These are phyloP conservation scores for Meloidogyne chitwoodi DNA, from an alignment of 1,140 invertebrate genomes.

Conservation along the genomic window DNA sequence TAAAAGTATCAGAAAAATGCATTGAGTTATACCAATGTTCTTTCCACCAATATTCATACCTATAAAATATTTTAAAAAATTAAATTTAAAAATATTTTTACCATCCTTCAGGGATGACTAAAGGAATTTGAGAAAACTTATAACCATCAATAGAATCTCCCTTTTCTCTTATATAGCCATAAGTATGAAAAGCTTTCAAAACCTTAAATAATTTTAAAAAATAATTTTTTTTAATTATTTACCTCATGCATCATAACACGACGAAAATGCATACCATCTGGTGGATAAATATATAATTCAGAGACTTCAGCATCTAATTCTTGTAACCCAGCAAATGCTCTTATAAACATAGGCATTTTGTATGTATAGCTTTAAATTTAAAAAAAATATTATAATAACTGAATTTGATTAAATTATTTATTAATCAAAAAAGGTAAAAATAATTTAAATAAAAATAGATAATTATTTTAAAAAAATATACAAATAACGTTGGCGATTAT, in stretches of 20 bases:
- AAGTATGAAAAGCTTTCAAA: neutral
- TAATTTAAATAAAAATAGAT: neutral
- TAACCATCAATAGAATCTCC: neutral
- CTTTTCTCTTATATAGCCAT: neutral
- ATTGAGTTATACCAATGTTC: neutral
- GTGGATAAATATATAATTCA: conserved; percentile 52
- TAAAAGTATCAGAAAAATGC: neutral
- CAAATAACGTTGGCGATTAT: conserved; percentile 8
- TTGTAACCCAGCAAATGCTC: conserved; percentile 27
- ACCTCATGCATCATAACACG: conserved; percentile 53
- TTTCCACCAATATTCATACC: neutral
- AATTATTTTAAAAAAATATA: conserved; percentile 1
- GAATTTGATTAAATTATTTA: too few species aligned
- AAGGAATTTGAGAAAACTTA: neutral
- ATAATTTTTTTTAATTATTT: neutral
- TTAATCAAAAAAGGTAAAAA: too few species aligned
- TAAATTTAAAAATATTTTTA: neutral
- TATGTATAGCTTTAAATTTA: conserved; percentile 32
- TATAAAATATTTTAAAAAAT: neutral
- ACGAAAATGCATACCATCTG: conserved; percentile 47
- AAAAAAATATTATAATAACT: too few species aligned
- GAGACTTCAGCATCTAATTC: conserved; percentile 42
- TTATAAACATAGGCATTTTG: conserved; percentile 31
- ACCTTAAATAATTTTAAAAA: neutral
- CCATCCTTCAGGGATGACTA: neutral